Evolutionary conservation across 2,888 invertebrate genomes (phyloP), one percentile per base, ranked within the genome.

Genomic region (Urechis unicinctus): DNA sequence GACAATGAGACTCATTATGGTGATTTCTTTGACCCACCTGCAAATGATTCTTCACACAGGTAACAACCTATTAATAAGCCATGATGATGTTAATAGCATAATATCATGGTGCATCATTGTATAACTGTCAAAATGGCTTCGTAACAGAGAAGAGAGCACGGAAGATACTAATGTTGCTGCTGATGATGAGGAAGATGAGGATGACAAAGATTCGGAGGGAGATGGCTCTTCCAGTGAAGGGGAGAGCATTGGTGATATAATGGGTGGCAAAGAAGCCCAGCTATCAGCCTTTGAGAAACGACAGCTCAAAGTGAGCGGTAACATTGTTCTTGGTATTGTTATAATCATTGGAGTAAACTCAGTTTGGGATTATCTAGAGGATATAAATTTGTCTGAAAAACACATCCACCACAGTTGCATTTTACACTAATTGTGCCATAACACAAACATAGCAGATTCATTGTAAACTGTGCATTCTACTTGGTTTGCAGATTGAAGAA

Each of bases 201-300:
- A 52, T 9, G 52, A 25, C 6, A 44, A 42, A 44, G 24, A 44
- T n/a, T 24, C 17, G 17, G 36, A 36, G 17, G 36, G 17, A 17
- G 36, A 36, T 6, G 61, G 61, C 28, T 60, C 60, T 49, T 69
- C 66, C 9, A 66, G 68, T 58, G 68, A 71, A 44, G 69, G 68
- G 3, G 72, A 73, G 58, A 68, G 66, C 49, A 57, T 63, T 6
- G 58, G 53, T 28, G 66, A 66, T 43, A 65, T 70, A 4, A 42
- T 67, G 4, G 67, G 67, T 26, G 61, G 63, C 45, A 54, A 42
- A 56, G 50, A 31, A 61, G 61, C 9, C 9, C 61, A 57, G 5
- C 77, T 81, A 65, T 91, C 92, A 0, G 83, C 85, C 13, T 86
- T 88, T 76, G 89, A 93, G 79, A 70, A 83, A 56, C 81, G 89